Evolutionary conservation across 2,797 vertebrate genomes (phyloP), one percentile per base, ranked within the genome.

Genomic region (Enteromius viviparus): DNA sequence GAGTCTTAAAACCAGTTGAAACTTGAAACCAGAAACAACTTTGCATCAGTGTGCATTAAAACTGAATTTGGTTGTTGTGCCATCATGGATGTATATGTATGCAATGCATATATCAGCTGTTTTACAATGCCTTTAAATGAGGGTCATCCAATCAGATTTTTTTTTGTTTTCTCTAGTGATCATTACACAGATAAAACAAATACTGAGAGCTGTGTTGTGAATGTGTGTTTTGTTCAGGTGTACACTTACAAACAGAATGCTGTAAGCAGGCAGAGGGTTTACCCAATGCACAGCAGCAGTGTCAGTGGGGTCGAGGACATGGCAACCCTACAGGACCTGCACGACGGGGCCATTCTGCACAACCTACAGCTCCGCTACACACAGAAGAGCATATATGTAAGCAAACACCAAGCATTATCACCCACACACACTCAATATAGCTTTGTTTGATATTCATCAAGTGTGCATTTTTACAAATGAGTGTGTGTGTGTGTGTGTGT

Each of bases 171-270:
- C 37, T 65, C 10, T 42, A 8, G 0, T 70, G 4, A n/a, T 53
- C n/a, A 42, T 58, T 58, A 55, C 6, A 29, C 77, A 53, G 3
- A 37, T 68, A 66, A 49, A 26, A 29, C 5, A 64, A 47, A 70
- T 23, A 45, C 37, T 34, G 15, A 32, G 6, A 65, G 19, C 5
- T 23, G 26, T 62, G 62, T 19, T 17, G 6, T 15, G 17, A 64
- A 75, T 42, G 37, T 75, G 32, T 87, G 51, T 87, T 76, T 85
- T 64, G 29, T 82, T 76, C 90, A 99, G 98, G 97, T 99, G 55
- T 99, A 97, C 93, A 98, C 97, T 26, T 98, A 98, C 40, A 99
- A 98, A 90, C 97, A 97, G 94, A 97, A 95, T 69, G 95, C 98
- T 0, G 94, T 99, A 68, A 98, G 94, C 37, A 93, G 95, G 37